These are phyloP conservation scores for Choristoneura fumiferana DNA, from an alignment of 1,140 invertebrate species.

Conservation along the genomic window DNA sequence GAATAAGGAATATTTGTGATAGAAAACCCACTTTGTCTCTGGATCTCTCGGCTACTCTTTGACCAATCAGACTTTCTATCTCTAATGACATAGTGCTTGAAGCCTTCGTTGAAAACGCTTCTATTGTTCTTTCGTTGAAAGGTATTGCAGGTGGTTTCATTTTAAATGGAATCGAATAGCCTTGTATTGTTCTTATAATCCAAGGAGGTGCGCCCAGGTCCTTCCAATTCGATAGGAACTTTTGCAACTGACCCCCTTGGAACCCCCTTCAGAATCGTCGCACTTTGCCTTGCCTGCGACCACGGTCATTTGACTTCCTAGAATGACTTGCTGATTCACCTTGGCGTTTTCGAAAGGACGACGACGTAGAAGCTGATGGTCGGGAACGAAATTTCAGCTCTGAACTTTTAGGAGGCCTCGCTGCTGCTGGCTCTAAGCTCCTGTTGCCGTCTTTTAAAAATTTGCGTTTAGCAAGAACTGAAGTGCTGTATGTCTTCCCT, in stretches of 20 bases:
- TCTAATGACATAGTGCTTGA: background rate
- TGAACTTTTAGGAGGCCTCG: background rate
- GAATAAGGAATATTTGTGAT: constrained; percentile 17
- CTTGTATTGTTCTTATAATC: too few relatives aligned
- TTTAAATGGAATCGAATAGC: too few relatives aligned
- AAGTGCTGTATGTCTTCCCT: background rate
- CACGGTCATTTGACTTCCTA: background rate
- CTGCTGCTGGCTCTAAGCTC: background rate
- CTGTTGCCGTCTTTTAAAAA: too few relatives aligned
- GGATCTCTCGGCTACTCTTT: constrained; percentile 25
- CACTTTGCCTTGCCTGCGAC: background rate
- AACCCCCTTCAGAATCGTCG: background rate
- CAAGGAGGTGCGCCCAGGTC: too few relatives aligned
- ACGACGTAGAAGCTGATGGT: background rate
- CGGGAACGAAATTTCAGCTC: background rate
- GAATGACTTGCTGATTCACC: too few relatives aligned
- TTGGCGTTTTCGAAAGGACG: too few relatives aligned
- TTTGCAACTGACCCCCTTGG: background rate
- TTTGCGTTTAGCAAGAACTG: too few relatives aligned
- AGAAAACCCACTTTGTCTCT: constrained; percentile 23
- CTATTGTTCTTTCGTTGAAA: too few relatives aligned
- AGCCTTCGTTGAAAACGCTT: background rate
- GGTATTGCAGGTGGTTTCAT: too few relatives aligned
- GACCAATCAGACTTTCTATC: constrained; percentile 3
- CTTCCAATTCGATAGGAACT: too few relatives aligned